Evolutionary conservation across 1,140 invertebrate species (phyloP), one percentile per base, ranked within the genome.

Genomic region (Drosophila nigrodunni): DNA sequence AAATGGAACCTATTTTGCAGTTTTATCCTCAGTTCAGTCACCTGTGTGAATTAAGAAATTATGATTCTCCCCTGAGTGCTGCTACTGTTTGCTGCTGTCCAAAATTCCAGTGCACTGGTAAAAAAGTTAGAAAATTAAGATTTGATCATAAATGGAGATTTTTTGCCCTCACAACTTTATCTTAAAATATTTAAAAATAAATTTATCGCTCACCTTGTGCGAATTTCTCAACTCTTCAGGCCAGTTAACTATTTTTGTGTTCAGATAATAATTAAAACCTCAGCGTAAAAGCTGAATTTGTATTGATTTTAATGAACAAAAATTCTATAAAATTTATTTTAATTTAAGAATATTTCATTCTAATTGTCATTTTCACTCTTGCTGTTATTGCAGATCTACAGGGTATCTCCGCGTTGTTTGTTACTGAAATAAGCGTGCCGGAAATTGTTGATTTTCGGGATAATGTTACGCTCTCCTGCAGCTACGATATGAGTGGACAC

Each of bases 401-500:
- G 52, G 37, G 60, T 2, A 74, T 80, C 8, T 80, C 52, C 57
- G 78, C 77, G 11, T 69, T 92, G 10, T 90, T 90, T 68, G 91
- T 92, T 5, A 92, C 91, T 37, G 78, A 92, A 47, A 91, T 93
- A 69, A 92, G 73, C 57, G 93, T 93, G 11, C 93, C 93, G 54
- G 77, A 92, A 75, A 92, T 94, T 47, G 94, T 94, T 0, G 94
- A 94, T 75, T 94, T 94, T 11, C 93, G 94, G 2, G 93, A 94
- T 61, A 90, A 92, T 76, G 94, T 94, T 2, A 91, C 94, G 15
- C 82, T 95, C 37, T 93, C 93, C 54, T 95, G 94, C 82, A 93
- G 93, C 67, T 95, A 94, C 75, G 93, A 95, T 74, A 91, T 94
- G 85, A 94, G 94, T 68, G 94, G 93, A 0, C 95, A 96, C 54